phyloP scores from a whole-genome alignment of 2,797 vertebrate species.

The Poecilia velifera region DNA sequence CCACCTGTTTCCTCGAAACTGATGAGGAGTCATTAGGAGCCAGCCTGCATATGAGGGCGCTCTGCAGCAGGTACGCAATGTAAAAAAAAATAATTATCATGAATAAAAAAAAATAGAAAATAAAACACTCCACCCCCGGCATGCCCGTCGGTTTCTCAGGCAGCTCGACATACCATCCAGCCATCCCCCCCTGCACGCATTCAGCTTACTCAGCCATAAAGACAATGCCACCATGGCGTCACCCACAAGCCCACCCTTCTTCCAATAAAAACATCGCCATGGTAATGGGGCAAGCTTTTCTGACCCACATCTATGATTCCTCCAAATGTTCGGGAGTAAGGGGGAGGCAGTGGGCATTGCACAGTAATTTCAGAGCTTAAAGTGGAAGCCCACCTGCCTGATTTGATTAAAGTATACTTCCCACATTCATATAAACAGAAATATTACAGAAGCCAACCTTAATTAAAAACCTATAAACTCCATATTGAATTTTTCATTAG shows the following conservation, averaged over 20 bases:
- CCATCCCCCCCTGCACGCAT: constrained; percentile 56
- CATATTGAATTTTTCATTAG: constrained; percentile 38
- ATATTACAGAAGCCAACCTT: constrained; percentile 30
- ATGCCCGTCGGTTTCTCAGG: constrained; percentile 60
- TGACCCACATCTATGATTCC: constrained; percentile 71
- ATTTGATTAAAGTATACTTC: constrained; percentile 21
- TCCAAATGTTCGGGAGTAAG: constrained; percentile 38
- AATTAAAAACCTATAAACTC: constrained; percentile 53
- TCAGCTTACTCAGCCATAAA: constrained; percentile 80
- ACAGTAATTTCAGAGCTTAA: constrained; percentile 54
- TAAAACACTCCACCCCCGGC: constrained; percentile 21
- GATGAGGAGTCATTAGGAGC: constrained; percentile 8
- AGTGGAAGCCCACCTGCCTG: constrained; percentile 40
- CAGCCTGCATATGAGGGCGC: constrained; percentile 34
- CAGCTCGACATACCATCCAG: constrained; percentile 29
- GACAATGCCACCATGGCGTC: constrained; percentile 67
- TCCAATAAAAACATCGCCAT: constrained; percentile 80
- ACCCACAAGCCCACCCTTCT: constrained; percentile 53
- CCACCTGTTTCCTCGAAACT: constrained; percentile 56
- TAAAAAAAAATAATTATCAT: not conserved
- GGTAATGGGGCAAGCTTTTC: constrained; percentile 77
- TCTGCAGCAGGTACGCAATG: constrained; percentile 16
- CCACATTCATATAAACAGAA: not conserved
- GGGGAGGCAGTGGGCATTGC: constrained; percentile 46
- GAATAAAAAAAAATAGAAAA: not conserved